These are phyloP conservation scores for Notothenia rossii DNA, from an alignment of 2,113 vertebrate genomes.

Conservation along the genomic window DNA sequence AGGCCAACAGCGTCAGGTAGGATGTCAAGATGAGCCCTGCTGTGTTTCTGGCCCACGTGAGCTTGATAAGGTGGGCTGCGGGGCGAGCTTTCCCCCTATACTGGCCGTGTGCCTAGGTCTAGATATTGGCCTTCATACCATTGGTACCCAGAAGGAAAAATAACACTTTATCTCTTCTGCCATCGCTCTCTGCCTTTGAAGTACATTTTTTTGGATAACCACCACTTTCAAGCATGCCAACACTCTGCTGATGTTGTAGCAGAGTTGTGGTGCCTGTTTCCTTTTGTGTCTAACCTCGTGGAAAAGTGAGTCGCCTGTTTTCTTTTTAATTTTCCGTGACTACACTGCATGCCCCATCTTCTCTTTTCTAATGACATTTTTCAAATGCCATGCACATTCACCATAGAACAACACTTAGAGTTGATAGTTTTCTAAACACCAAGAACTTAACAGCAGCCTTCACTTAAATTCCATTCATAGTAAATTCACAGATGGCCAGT, in stretches of 20 bases:
- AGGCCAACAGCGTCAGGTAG: constrained; percentile 19
- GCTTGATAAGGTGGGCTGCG: constrained; percentile 3
- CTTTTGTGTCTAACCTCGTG: constrained; percentile 16
- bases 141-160: constrained; percentile 18
- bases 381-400: constrained; percentile 1
- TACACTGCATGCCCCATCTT: neutral
- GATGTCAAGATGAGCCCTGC: constrained; percentile 37
- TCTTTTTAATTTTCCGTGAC: neutral
- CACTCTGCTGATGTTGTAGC: constrained; percentile 30
- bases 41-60: constrained; percentile 26
- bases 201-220: constrained; percentile 53
- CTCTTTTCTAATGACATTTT: constrained; percentile 5
- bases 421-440: no score
- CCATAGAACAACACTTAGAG: neutral
- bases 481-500: no score
- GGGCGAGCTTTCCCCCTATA: constrained; percentile 6
- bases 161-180: constrained; percentile 44
- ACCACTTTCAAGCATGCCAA: constrained; percentile 61
- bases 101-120: constrained; percentile 10
- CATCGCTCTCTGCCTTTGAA: constrained; percentile 72
- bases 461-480: no score
- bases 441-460: neutral
- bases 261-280: constrained; percentile 21
- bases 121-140: constrained; percentile 37
- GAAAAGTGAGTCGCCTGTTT: constrained; percentile 2